Conservation (phyloP, 2,888 invertebrate species). For the Heptascelio sp. region DNA sequence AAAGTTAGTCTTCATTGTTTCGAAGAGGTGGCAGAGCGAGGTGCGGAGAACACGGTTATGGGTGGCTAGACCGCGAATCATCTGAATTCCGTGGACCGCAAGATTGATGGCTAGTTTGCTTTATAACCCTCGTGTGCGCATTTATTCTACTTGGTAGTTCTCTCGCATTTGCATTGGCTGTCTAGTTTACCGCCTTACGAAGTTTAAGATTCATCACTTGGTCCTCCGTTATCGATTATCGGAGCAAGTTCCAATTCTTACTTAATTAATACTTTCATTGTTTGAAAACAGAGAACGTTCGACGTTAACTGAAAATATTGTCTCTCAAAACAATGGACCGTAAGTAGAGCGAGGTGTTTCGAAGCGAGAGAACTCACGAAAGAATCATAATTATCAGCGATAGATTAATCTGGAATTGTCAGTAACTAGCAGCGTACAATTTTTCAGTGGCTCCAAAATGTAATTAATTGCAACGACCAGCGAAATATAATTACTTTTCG, state of each 20-base stretch:
- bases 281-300: neutral
- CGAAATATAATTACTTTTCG: constrained; percentile 3
- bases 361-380: constrained; percentile 3
- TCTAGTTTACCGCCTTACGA: constrained; percentile 51
- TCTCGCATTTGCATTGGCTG: constrained; percentile 51
- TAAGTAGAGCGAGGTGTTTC: neutral
- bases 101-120: constrained; percentile 70
- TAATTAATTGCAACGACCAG: constrained; percentile 8
- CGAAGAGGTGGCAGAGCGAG: constrained; percentile 67
- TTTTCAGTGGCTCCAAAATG: neutral
- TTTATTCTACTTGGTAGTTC: constrained; percentile 62
- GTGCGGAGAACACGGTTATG: constrained; percentile 66
- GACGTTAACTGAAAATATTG: constrained; percentile 13
- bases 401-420: constrained; percentile 19
- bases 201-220: constrained; percentile 60
- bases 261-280: constrained; percentile 50
- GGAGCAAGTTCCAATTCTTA: constrained; percentile 22
- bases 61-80: constrained; percentile 69
- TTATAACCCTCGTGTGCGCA: constrained; percentile 66
- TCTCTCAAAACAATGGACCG: constrained; percentile 10
- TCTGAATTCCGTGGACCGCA: constrained; percentile 64
- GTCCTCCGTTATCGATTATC: constrained; percentile 41
- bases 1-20: constrained; percentile 70
- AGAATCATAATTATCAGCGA: constrained; percentile 8
- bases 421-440: constrained; percentile 19